Evolutionary conservation across 2,797 vertebrate genomes (phyloP).

Genomic region (Pseudochirops corinnae): DNA sequence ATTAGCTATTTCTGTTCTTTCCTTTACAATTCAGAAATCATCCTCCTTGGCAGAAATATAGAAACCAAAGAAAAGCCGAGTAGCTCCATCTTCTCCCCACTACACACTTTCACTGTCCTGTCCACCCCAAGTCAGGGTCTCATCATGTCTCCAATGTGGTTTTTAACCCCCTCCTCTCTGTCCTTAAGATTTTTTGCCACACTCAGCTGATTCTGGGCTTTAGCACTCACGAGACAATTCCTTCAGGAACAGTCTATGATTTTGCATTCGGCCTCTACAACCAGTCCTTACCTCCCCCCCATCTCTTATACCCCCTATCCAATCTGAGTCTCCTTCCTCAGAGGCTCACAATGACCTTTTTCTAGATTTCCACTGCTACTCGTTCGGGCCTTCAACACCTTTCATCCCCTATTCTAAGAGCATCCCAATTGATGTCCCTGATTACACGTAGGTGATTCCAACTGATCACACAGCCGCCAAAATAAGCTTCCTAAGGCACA

Average conservation of each 20-base stretch:
- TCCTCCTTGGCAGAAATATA: too few relatives aligned
- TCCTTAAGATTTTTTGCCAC: too few relatives aligned
- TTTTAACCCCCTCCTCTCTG: too few relatives aligned
- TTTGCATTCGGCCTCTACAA: neutral
- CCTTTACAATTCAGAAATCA: neutral
- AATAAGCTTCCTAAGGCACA: neutral
- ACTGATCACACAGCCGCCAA: neutral
- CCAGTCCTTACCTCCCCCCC: neutral
- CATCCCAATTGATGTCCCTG: neutral
- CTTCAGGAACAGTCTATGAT: too few relatives aligned
- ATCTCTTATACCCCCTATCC: too few relatives aligned
- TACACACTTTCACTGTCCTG: neutral
- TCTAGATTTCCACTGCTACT: neutral
- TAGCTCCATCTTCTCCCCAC: neutral
- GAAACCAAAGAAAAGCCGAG: too few relatives aligned
- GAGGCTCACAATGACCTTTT: neutral
- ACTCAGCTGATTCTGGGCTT: too few relatives aligned
- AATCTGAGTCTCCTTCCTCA: neutral
- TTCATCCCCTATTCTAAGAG: neutral
- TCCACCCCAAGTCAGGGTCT: neutral
- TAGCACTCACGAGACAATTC: too few relatives aligned
- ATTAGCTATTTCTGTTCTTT: neutral
- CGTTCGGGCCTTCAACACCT: neutral
- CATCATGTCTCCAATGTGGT: neutral
- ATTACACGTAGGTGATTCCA: neutral